phyloP scores from a whole-genome alignment of 2,888 invertebrate genomes.

The Bombylius discolor region DNA sequence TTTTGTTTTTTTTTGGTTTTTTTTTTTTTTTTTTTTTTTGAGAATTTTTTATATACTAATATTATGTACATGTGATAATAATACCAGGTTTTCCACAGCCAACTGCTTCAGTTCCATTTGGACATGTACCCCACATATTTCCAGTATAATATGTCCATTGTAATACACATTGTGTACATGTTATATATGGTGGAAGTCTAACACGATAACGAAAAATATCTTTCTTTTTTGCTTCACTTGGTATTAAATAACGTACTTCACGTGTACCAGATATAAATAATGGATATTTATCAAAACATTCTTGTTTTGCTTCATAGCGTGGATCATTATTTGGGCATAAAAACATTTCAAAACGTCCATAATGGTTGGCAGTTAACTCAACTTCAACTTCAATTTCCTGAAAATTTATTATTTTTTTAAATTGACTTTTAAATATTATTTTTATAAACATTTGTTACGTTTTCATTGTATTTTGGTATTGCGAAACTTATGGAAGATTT shows the following conservation, averaged over 20 bases:
- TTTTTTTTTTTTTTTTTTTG: neutral
- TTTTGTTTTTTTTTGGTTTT: neutral
- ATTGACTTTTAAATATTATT: no score
- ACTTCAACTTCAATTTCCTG: slow-evolving; percentile 74
- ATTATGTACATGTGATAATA: slow-evolving; percentile 5
- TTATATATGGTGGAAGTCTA: slow-evolving; percentile 65
- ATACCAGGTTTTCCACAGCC: slow-evolving; percentile 69
- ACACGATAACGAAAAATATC: slow-evolving; percentile 56
- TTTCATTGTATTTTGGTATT: no score
- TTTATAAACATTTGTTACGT: no score
- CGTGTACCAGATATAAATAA: slow-evolving; percentile 59
- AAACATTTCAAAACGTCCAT: slow-evolving; percentile 72
- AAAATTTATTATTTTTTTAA: slow-evolving; percentile 7
- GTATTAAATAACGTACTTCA: slow-evolving; percentile 57
- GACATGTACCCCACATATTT: slow-evolving; percentile 83
- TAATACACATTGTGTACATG: slow-evolving; percentile 80
- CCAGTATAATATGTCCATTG: slow-evolving; percentile 88
- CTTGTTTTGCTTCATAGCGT: slow-evolving; percentile 60
- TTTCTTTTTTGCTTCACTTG: slow-evolving; percentile 56
- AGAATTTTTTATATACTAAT: neutral
- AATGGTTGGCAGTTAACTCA: slow-evolving; percentile 81
- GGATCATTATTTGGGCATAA: slow-evolving; percentile 80
- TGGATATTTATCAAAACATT: slow-evolving; percentile 71
- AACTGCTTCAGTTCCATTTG: slow-evolving; percentile 73
- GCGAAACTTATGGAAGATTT: no score